These are phyloP conservation scores for Chrysaora quinquecirrha DNA, from an alignment of 30 jellyfish, hydroid and myxozoan species.

Conservation along the genomic window DNA sequence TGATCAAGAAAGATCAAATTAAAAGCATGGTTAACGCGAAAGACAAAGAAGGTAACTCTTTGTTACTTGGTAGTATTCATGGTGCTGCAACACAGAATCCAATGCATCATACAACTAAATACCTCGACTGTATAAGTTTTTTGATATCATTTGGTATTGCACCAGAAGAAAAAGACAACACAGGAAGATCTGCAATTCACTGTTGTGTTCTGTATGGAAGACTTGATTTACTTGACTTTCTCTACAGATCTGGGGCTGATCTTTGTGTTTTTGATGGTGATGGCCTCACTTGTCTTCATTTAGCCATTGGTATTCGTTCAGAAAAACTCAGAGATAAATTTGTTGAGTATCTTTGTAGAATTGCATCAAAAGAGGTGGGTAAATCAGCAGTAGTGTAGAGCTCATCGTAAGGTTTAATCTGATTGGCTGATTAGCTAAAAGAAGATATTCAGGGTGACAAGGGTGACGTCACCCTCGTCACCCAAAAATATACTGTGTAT, in stretches of 20 bases:
- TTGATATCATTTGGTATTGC: slow-evolving; percentile 51
- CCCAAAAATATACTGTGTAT: too few species aligned
- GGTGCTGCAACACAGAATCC: slow-evolving; percentile 48
- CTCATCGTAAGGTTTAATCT: too few species aligned
- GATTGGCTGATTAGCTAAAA: too few species aligned
- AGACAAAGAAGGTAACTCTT: slow-evolving; percentile 56
- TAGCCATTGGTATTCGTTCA: slow-evolving; percentile 59
- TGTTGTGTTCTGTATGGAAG: slow-evolving; percentile 64
- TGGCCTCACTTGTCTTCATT: slow-evolving; percentile 65
- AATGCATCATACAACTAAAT: slow-evolving; percentile 5
- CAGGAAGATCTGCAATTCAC: slow-evolving; percentile 54
- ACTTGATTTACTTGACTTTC: slow-evolving; percentile 32
- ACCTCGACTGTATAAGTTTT: slow-evolving; percentile 46
- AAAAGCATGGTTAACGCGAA: not conserved
- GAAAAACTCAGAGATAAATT: slow-evolving; percentile 35
- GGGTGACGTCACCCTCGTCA: too few species aligned
- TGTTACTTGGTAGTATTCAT: slow-evolving; percentile 43
- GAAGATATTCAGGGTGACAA: too few species aligned
- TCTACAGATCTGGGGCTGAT: slow-evolving; percentile 46
- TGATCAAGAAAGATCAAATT: slow-evolving; percentile 25
- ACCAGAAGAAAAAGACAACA: slow-evolving; percentile 38
- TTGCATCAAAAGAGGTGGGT: slow-evolving; percentile 56
- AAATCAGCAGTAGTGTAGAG: too few species aligned
- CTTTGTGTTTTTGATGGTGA: slow-evolving; percentile 21
- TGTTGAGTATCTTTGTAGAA: slow-evolving; percentile 44